Evolutionary conservation across 1,140 invertebrate genomes (phyloP).

Genomic region (Hesperophylax magnus): DNA sequence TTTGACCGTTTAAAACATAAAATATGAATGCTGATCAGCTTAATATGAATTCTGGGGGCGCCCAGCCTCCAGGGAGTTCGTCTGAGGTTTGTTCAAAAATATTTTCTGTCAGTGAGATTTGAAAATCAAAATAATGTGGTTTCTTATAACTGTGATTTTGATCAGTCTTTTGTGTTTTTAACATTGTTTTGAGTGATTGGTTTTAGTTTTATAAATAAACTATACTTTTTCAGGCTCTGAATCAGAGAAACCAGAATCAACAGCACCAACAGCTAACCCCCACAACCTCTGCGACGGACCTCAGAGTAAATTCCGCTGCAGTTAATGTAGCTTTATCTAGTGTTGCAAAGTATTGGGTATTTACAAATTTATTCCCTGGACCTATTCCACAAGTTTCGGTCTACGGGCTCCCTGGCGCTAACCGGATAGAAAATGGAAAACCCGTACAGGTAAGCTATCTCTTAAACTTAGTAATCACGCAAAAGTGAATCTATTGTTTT

Average conservation of each 20-base stretch:
- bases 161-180: background rate
- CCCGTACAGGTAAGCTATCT: constrained; percentile 68
- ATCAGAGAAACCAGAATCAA: constrained; percentile 57
- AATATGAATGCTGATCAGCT: constrained; percentile 72
- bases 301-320: constrained; percentile 70
- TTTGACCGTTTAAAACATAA: constrained; percentile 58
- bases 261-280: constrained; percentile 63
- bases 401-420: constrained; percentile 70
- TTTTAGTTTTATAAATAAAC: background rate
- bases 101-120: constrained; percentile 29
- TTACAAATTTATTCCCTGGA: constrained; percentile 76
- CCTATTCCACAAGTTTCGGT: constrained; percentile 76
- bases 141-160: background rate
- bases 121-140: constrained; percentile 2
- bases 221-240: constrained; percentile 34
- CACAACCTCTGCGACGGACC: constrained; percentile 71
- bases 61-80: constrained; percentile 67
- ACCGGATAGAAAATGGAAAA: constrained; percentile 73
- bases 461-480: no score
- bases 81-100: constrained; percentile 67
- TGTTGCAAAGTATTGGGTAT: constrained; percentile 78
- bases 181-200: background rate
- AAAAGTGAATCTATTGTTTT: no score
- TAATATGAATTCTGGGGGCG: constrained; percentile 70
- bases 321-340: constrained; percentile 75